These are phyloP conservation scores for Neomonachus schauinslandi DNA, from an alignment of 2,113 vertebrate species.

Conservation along the genomic window DNA sequence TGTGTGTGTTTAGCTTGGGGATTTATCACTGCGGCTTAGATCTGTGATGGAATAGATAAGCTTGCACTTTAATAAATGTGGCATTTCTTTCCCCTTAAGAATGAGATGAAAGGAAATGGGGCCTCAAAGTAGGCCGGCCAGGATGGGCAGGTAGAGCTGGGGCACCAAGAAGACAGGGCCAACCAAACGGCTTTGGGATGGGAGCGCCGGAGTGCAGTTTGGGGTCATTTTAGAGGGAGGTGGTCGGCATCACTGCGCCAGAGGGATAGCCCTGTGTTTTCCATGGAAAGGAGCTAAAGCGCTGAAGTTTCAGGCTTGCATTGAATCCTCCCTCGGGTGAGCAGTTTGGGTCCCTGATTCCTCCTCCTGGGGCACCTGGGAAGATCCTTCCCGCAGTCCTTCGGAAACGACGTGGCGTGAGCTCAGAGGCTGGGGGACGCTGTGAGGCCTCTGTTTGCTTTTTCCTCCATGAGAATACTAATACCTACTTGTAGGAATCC, in stretches of 20 bases:
- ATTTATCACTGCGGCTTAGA: conserved; percentile 78
- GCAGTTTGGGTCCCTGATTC: background rate
- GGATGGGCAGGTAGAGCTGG: background rate
- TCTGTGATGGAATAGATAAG: conserved; percentile 76
- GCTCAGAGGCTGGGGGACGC: background rate
- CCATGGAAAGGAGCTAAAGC: background rate
- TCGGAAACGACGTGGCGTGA: background rate
- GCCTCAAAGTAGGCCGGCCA: background rate
- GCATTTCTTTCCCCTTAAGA: conserved; percentile 66
- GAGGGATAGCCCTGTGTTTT: background rate
- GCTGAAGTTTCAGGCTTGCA: background rate
- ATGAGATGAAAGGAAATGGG: conserved; percentile 62
- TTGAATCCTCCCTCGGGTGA: background rate
- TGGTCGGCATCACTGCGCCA: background rate
- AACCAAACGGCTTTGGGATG: background rate
- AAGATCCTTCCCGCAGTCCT: rapidly evolving
- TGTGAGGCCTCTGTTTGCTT: background rate
- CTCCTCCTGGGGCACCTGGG: background rate
- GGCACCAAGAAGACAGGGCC: background rate
- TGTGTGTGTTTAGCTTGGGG: conserved; percentile 72
- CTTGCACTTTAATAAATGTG: conserved; percentile 76
- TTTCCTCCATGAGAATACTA: background rate
- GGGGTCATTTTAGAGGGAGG: background rate
- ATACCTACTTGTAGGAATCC: background rate
- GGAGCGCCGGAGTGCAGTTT: rapidly evolving